Base-by-base conservation (phyloP, 2,113 vertebrate species). In the Dipodomys merriami region DNA sequence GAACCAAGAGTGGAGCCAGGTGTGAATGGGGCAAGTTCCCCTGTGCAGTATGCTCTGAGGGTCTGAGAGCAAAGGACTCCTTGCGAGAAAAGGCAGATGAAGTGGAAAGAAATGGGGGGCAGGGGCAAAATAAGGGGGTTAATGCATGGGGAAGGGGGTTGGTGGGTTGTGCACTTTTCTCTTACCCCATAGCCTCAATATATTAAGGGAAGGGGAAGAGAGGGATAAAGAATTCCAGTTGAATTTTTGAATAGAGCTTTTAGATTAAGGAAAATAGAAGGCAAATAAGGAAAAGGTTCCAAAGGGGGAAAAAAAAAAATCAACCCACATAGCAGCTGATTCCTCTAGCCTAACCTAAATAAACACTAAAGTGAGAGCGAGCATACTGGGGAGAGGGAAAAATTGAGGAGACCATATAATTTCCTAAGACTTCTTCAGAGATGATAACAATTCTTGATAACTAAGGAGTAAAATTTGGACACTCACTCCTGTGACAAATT, bases 131-230 rank as follows among this genome's bases (percentile, higher is more conserved):
- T n/a, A 33, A 86, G 20, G 23, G 77, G 65, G n/a, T 39, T 23
- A 91, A 94, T 78, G 81, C 84, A 25, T 6, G 89, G 78, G 81
- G 22, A 39, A 77, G 10, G n/a, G n/a, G 35, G 33, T 57, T 30
- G 69, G 68, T 46, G 93, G 89, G 92, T 65, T 27, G 86, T 91
- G 91, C 67, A 86, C 91, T 89, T 86, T 87, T 91, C 96, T 96
- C 94, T 93, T 88, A 91, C 94, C 94, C 96, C 96, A 93, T 46
- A 95, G 96, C 92, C 97, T 96, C 96, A 81, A 71, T 77, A 74
- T 35, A 93, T 86, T 93, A 85, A 62, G 95, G 82, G 62, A 90
- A 53, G 57, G 53, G 78, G 85, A 82, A 27, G 53, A 67, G 73
- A 91, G 69, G 72, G 49, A 82, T 74, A 94, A 91, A 72, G 80